These are phyloP conservation scores for Athalia cordata DNA, from an alignment of 2,888 invertebrate genomes.

Conservation along the genomic window DNA sequence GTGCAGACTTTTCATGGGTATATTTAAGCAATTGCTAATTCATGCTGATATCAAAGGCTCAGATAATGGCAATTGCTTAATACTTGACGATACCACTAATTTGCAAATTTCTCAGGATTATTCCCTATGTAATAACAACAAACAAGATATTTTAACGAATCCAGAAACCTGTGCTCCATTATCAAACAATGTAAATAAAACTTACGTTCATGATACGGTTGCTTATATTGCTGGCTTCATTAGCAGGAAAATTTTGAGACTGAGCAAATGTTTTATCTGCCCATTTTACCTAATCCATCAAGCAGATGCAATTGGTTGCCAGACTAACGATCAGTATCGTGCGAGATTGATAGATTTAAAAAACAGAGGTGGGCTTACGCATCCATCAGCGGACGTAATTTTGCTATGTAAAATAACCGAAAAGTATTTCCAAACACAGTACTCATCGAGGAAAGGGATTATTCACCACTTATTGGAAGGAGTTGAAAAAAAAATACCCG, in stretches of 20 bases:
- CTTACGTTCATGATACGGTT: conserved; percentile 29
- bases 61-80: conserved; percentile 48
- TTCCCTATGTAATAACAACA: no score
- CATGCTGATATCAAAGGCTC: conserved; percentile 49
- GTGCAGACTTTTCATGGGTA: conserved; percentile 46
- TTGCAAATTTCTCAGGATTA: conserved; percentile 27
- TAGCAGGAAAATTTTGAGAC: conserved; percentile 43
- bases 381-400: conserved; percentile 45
- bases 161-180: background rate
- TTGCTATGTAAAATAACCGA: conserved; percentile 46
- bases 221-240: conserved; percentile 49
- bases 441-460: conserved; percentile 39
- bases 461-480: conserved; percentile 11
- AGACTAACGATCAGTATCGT: conserved; percentile 16
- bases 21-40: conserved; percentile 52
- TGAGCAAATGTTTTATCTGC: conserved; percentile 45
- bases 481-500: conserved; percentile 27
- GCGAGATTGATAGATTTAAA: conserved; percentile 37
- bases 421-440: conserved; percentile 43
- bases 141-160: no score
- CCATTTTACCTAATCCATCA: conserved; percentile 29
- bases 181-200: conserved; percentile 4
- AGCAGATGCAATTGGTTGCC: background rate
- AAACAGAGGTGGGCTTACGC: conserved; percentile 47
- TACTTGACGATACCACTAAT: conserved; percentile 47